Base-by-base conservation (phyloP, 2,888 invertebrate species). In the Exocentrus adspersus region DNA sequence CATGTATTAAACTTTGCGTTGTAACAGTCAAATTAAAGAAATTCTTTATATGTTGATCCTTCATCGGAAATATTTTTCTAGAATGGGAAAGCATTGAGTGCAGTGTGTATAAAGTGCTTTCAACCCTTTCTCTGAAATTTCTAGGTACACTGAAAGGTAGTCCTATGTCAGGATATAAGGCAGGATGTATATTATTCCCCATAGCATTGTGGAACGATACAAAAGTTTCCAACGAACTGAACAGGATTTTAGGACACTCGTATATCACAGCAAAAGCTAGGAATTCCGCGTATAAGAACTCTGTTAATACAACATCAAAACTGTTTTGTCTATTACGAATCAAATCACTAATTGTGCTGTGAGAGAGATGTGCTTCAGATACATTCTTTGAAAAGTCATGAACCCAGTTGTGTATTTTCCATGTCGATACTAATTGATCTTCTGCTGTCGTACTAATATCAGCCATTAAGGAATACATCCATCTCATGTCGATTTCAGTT, bases 231-330 rank as follows among this genome's bases (percentile, higher is more conserved):
- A 72, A 51, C 2, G 74, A 73, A 16, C 48, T 50, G 3, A 74
- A 16, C 16, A 61, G 69, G 30, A 75, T 74, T 7, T 65, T 54
- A 4, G 72, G 72, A 32, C 63, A 63, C 3, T 71, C 59, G 46
- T 68, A 75, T 12, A 58, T 48, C 21, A 68, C 67, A 21, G 65
- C 65, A 17, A 75, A 69, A 6, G 68, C 73, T 5, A 66, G 19
- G 24, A 70, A 53, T 14, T 61, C 57, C 1, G 70, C 62, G 52
- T 58, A 64, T 14, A 70, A 16, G 16, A 54, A 20, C 61, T 75
- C 75, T 5, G 64, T 60, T 3, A 75, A 62, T 0, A 75, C 54
- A 2, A 75, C 43, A 60, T 75, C 75, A 45, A 74, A 75, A n/a
- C n/a, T n/a, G 6, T 63, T 53, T 24, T 51, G 58, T 16, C 54